Evolutionary conservation across 2,797 vertebrate genomes (phyloP), one percentile per base, ranked within the genome.

Genomic region (Takifugu ocellatus): DNA sequence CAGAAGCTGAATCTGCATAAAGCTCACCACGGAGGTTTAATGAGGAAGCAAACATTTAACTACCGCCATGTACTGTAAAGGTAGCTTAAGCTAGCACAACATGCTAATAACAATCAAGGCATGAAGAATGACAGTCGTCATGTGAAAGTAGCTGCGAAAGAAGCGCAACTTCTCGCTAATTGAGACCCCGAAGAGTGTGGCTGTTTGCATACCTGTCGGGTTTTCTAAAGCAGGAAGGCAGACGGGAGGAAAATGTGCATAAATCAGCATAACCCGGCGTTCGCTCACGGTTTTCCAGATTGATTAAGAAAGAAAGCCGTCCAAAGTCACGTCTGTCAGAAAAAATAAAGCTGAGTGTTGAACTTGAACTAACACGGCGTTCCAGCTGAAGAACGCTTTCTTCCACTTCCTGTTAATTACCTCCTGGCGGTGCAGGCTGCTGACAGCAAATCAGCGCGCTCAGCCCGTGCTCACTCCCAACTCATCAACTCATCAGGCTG

Each of bases 131-230:
- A 39, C 7, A 39, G 36, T 39, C 36, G 36, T 39, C 11, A 21
- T 6, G 31, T n/a, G 27, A 58, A 50, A 51, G 33, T 14, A 21
- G 3, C 51, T 56, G 42, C 29, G 48, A 9, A 17, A 54, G 43
- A 42, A 15, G 43, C 9, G n/a, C 36, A 54, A 51, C 49, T 55
- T 33, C 43, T 54, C 27, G 25, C 42, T 75, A 70, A 75, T 48
- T 68, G 56, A 71, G 63, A 49, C 67, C 53, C 69, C 24, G 25
- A 31, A 66, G 70, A 64, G 55, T 60, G 61, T 59, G 61, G 65
- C 49, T 61, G 45, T 74, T 74, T 79, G 49, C 51, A 61, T 46
- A 58, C 15, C 59, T 74, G 70, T 53, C 72, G 56, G 31, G 54
- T 61, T 60, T 33, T n/a, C 6, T 58, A 70, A 54, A 31, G 25